phyloP scores from a whole-genome alignment of 2,797 vertebrate genomes.

The Masticophis lateralis region DNA sequence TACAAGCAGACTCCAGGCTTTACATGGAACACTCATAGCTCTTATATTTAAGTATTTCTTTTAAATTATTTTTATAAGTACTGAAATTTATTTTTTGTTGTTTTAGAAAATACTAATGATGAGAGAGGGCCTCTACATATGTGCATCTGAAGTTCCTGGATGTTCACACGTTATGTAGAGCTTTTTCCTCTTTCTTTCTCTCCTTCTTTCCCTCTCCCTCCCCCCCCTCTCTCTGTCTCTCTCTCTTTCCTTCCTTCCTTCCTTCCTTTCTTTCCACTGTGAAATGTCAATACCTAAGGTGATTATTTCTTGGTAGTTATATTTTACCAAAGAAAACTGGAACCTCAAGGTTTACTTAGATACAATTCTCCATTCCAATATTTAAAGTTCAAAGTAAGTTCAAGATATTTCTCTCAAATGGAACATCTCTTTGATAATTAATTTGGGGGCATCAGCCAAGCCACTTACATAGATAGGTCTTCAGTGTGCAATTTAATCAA shows the following conservation, averaged over 20 bases:
- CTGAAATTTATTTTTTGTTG: neutral
- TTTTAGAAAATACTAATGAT: neutral
- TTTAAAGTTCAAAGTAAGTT: neutral
- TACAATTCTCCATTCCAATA: neutral
- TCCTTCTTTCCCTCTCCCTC: too few species aligned
- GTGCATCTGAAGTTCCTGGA: neutral
- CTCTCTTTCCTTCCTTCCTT: too few species aligned
- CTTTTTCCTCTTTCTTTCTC: neutral
- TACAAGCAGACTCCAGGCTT: neutral
- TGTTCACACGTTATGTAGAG: neutral
- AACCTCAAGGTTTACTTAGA: neutral
- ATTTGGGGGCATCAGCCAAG: neutral
- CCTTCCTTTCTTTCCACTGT: neutral
- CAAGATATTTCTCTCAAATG: neutral
- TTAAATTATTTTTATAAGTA: neutral
- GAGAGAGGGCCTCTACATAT: neutral
- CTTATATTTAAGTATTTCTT: neutral
- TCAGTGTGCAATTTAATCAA: neutral
- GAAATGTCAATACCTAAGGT: neutral
- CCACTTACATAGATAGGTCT: neutral
- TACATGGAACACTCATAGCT: neutral
- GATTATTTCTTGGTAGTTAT: neutral
- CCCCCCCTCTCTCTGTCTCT: too few species aligned
- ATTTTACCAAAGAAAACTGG: neutral
- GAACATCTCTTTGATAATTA: neutral